These are phyloP conservation scores for Oreochromis tanganicae DNA, from an alignment of 2,113 vertebrate genomes.

Conservation along the genomic window DNA sequence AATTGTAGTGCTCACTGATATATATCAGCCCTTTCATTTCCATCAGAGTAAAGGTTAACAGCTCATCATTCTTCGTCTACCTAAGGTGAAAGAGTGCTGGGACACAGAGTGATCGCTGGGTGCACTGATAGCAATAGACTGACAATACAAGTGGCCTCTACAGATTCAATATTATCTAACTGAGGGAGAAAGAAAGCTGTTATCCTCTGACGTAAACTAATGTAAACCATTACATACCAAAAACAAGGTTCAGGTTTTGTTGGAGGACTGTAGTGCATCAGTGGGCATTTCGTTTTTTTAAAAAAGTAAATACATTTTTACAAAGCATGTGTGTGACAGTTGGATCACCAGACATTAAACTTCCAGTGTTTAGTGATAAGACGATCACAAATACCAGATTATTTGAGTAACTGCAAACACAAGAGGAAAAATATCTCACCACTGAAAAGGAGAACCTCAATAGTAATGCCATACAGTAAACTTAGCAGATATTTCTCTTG, in stretches of 20 bases:
- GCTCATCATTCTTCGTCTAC: slow-evolving; percentile 53
- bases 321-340: not conserved
- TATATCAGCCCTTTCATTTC: slow-evolving; percentile 56
- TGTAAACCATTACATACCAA: not conserved
- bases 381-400: not conserved
- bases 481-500: not conserved
- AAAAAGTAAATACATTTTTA: not conserved
- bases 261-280: not conserved
- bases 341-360: not conserved
- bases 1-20: slow-evolving; percentile 36
- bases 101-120: not conserved
- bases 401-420: not conserved
- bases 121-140: not conserved
- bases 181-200: slow-evolving; percentile 11
- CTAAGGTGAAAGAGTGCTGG: slow-evolving; percentile 12
- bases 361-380: not conserved
- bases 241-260: not conserved
- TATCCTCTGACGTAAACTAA: slow-evolving; percentile 15
- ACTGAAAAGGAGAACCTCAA: not conserved
- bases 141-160: slow-evolving; percentile 19
- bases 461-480: not conserved
- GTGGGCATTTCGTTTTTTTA: not conserved
- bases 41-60: slow-evolving; percentile 64
- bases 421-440: not conserved
- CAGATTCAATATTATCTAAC: slow-evolving; percentile 28